phyloP scores from a whole-genome alignment of 2,888 invertebrate species.

The Dynastes tityus region DNA sequence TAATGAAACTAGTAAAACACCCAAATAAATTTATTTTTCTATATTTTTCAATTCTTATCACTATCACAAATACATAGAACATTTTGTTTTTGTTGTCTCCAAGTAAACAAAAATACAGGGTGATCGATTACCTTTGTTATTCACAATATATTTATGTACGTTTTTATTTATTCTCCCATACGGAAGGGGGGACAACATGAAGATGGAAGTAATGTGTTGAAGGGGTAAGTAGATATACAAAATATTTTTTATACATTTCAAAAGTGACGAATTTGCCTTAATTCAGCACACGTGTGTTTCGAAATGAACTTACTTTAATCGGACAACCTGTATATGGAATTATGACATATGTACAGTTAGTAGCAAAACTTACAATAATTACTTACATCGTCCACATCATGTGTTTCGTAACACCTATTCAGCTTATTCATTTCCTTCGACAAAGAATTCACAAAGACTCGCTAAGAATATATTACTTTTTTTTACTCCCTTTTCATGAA shows the following conservation, averaged over 20 bases:
- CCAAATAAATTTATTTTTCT: conserved; percentile 49
- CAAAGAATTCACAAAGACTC: conserved; percentile 15
- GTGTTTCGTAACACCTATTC: conserved; percentile 7
- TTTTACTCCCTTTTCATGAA: conserved; percentile 42
- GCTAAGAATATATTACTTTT: conserved; percentile 9
- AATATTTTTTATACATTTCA: conserved; percentile 30
- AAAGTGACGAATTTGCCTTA: background rate
- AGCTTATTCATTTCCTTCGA: conserved; percentile 13
- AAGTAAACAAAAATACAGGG: conserved; percentile 60
- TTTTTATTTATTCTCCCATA: background rate
- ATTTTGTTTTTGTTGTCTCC: conserved; percentile 53
- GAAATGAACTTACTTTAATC: conserved; percentile 11
- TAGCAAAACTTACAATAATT: conserved; percentile 64
- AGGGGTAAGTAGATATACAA: conserved; percentile 13
- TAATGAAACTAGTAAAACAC: conserved; percentile 43
- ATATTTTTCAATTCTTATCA: conserved; percentile 54
- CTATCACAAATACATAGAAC: conserved; percentile 60
- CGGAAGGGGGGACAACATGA: background rate
- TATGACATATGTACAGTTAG: conserved; percentile 65
- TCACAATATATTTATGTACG: background rate
- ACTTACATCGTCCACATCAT: conserved; percentile 35
- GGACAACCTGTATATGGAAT: conserved; percentile 33
- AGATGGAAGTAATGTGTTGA: background rate
- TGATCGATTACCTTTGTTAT: conserved; percentile 28
- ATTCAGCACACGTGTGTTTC: background rate